Evolutionary conservation across 2,797 vertebrate species (phyloP).

Genomic region (Pangasius krempfi): DNA sequence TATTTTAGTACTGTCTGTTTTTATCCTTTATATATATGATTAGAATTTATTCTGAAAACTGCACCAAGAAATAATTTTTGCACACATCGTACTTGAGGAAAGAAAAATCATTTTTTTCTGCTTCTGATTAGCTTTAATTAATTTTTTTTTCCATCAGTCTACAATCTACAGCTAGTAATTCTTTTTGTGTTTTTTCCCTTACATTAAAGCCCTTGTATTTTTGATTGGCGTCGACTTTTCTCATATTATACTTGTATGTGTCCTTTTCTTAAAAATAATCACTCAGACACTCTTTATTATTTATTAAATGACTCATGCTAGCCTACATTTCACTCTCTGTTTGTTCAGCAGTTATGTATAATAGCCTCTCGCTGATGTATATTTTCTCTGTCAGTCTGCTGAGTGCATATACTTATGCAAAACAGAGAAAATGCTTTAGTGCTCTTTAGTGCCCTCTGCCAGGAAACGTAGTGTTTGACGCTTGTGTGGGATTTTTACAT

Average conservation of each 20-base stretch:
- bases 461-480: neutral
- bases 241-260: neutral
- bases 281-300: slow-evolving; percentile 8
- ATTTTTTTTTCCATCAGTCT: neutral
- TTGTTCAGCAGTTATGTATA: slow-evolving; percentile 33
- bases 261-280: slow-evolving; percentile 15
- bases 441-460: slow-evolving; percentile 9
- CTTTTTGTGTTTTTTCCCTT: neutral
- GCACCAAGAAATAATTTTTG: neutral
- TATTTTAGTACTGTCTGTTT: neutral
- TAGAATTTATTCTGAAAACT: neutral
- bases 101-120: neutral
- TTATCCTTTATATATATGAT: neutral
- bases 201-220: neutral
- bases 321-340: slow-evolving; percentile 4
- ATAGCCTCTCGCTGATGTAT: slow-evolving; percentile 32
- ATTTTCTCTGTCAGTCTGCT: slow-evolving; percentile 35
- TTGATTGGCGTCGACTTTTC: slow-evolving; percentile 8
- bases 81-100: neutral
- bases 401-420: neutral
- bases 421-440: neutral
- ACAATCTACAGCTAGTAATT: neutral
- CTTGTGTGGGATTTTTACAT: neutral
- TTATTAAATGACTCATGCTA: slow-evolving; percentile 27
- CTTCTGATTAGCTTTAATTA: neutral